A percentile compares a stretch with the other conserved stretches of the same genome.
phyloP scores from a whole-genome alignment of 2,113 vertebrate species.

The Micromys minutus region DNA sequence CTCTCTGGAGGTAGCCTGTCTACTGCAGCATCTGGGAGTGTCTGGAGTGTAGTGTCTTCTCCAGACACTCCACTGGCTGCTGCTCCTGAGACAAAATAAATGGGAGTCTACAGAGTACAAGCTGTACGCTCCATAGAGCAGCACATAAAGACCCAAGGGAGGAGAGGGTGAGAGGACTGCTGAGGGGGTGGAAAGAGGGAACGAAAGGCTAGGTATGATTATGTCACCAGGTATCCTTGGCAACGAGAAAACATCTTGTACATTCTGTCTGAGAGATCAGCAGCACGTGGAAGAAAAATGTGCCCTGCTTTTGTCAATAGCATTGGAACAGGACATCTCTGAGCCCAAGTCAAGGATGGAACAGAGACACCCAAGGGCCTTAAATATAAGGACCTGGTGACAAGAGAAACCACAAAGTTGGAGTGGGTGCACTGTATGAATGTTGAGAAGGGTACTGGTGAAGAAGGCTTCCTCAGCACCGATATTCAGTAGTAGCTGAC shows the following conservation, averaged over 20 bases:
- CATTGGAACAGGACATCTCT: conserved; percentile 37
- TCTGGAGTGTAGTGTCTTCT: conserved; percentile 25
- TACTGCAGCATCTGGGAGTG: not conserved
- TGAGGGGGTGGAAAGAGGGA: conserved; percentile 49
- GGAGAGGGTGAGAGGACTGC: conserved; percentile 17
- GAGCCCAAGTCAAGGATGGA: conserved; percentile 1
- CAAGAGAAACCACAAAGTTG: not conserved
- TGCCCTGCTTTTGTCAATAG: conserved; percentile 58
- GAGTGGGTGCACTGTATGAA: too few species aligned
- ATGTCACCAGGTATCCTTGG: conserved; percentile 72
- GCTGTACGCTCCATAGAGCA: conserved; percentile 3
- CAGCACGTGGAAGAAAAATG: conserved; percentile 63
- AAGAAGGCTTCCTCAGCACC: not conserved
- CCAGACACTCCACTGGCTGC: conserved; percentile 18
- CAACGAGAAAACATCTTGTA: conserved; percentile 73
- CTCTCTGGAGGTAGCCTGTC: conserved; percentile 47
- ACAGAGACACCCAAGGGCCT: not conserved
- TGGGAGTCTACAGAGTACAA: conserved; percentile 17
- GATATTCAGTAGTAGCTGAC: not conserved
- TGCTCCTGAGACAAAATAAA: conserved; percentile 55
- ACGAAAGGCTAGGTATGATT: conserved; percentile 75
- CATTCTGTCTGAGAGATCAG: conserved; percentile 65
- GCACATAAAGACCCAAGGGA: conserved; percentile 51
- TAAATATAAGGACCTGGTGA: conserved; percentile 10
- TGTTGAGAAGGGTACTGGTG: not conserved